Conservation (phyloP, 2,888 invertebrate species). For the Gastracanthus pulcherrimus region DNA sequence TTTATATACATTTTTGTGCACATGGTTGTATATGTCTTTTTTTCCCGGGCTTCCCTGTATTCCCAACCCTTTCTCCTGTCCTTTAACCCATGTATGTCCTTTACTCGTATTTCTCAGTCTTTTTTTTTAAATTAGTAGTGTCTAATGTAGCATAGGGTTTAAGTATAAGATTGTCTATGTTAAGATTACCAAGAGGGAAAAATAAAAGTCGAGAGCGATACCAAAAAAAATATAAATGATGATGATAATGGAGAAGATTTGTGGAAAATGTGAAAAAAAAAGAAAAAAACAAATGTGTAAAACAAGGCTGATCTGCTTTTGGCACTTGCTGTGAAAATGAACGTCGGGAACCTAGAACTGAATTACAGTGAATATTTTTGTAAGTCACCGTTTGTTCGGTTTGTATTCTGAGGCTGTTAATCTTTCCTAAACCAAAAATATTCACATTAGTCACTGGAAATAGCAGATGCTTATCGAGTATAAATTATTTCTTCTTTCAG, state of each 20-base stretch:
- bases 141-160: constrained; percentile 19
- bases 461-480: no score
- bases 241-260: background rate
- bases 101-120: constrained; percentile 26
- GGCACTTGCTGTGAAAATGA: background rate
- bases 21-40: background rate
- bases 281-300: background rate
- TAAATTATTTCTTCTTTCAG: no score
- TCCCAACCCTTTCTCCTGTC: background rate
- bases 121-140: constrained; percentile 43
- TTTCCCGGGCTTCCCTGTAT: background rate
- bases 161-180: constrained; percentile 31
- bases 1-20: no score
- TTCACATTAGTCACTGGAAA: no score
- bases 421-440: background rate
- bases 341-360: background rate
- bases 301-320: constrained; percentile 8
- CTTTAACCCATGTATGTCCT: no score
- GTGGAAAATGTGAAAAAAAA: background rate
- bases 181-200: constrained; percentile 22
- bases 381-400: background rate
- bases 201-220: constrained; percentile 28
- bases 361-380: background rate
- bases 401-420: background rate
- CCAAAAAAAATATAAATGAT: constrained; percentile 16